Evolutionary conservation across 2,888 invertebrate species (phyloP).

Genomic region (Ichneumoninae sp.): DNA sequence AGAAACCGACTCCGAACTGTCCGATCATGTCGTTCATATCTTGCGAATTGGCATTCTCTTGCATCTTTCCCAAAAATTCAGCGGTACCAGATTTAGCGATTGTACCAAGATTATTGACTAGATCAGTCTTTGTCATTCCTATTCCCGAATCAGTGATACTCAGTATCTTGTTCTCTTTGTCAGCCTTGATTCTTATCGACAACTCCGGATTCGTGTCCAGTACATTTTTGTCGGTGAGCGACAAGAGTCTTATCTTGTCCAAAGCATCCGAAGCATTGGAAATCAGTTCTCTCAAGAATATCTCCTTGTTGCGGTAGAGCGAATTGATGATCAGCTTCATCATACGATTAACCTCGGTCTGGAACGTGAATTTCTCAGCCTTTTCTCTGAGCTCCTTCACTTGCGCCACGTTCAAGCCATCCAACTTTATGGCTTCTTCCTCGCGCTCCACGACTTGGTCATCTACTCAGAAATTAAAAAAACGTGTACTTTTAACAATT

Average conservation of each 20-base stretch:
- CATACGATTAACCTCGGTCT: slow-evolving; percentile 99
- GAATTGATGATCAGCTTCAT: slow-evolving; percentile 99
- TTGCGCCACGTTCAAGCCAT: slow-evolving; percentile 97
- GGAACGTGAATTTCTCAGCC: slow-evolving; percentile 95
- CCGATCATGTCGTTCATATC: slow-evolving; percentile 99
- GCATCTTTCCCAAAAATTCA: slow-evolving; percentile 97
- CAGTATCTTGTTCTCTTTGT: slow-evolving; percentile 95
- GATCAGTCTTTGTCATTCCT: slow-evolving; percentile 98
- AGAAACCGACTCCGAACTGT: slow-evolving; percentile 99
- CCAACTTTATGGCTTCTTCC: slow-evolving; percentile 98
- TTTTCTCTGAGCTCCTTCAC: slow-evolving; percentile 95
- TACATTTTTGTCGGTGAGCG: slow-evolving; percentile 93
- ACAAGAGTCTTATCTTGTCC: slow-evolving; percentile 97
- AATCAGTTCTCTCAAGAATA: slow-evolving; percentile 98
- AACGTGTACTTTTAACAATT: neutral
- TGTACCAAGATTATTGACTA: slow-evolving; percentile 98
- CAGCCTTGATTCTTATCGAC: slow-evolving; percentile 92
- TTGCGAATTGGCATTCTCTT: slow-evolving; percentile 86
- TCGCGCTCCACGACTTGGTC: slow-evolving; percentile 96
- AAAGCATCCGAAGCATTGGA: slow-evolving; percentile 99
- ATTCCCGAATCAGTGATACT: slow-evolving; percentile 98
- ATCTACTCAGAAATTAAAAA: slow-evolving; percentile 85
- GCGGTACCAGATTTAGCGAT: slow-evolving; percentile 99
- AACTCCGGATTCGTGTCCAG: slow-evolving; percentile 93
- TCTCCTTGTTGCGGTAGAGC: slow-evolving; percentile 99